A percentile compares a stretch with the other conserved stretches of the same genome.
Evolutionary conservation across 1,140 invertebrate species (phyloP).

Genomic region (Drosophila willistoni): DNA sequence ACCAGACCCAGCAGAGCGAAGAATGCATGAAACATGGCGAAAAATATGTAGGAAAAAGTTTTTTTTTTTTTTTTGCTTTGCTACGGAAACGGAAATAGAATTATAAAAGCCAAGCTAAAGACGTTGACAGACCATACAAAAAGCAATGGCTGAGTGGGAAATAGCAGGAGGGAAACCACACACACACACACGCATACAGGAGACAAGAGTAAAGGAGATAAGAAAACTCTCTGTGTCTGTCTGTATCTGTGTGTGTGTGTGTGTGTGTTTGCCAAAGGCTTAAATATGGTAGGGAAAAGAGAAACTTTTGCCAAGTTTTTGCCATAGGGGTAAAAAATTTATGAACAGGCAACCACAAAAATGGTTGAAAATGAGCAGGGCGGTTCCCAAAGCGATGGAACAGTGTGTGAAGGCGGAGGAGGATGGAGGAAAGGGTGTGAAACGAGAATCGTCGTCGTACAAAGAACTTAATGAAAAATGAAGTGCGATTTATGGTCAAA

Average conservation of each 20-base stretch:
- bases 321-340: conserved; percentile 53
- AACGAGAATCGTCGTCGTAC: background rate
- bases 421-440: background rate
- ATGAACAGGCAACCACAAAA: conserved; percentile 62
- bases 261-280: conserved; percentile 21
- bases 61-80: conserved; percentile 22
- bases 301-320: conserved; percentile 45
- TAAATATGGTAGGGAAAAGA: conserved; percentile 16
- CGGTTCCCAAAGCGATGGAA: background rate
- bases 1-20: conserved; percentile 37
- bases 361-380: conserved; percentile 13
- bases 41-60: conserved; percentile 53
- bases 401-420: background rate
- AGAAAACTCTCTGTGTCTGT: conserved; percentile 1
- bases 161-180: conserved; percentile 16
- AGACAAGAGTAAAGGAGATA: conserved; percentile 18
- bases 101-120: conserved; percentile 73
- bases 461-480: conserved; percentile 60
- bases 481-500: conserved; percentile 76
- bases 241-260: conserved; percentile 8
- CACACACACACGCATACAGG: conserved; percentile 25
- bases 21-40: conserved; percentile 55
- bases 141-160: conserved; percentile 35
- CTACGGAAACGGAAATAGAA: conserved; percentile 73
- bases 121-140: conserved; percentile 65